Percentiles rank a stretch among this genome's conserved stretches.
These are phyloP conservation scores for Orycteropus afer DNA, from an alignment of 2,113 vertebrate genomes.

Conservation along the genomic window DNA sequence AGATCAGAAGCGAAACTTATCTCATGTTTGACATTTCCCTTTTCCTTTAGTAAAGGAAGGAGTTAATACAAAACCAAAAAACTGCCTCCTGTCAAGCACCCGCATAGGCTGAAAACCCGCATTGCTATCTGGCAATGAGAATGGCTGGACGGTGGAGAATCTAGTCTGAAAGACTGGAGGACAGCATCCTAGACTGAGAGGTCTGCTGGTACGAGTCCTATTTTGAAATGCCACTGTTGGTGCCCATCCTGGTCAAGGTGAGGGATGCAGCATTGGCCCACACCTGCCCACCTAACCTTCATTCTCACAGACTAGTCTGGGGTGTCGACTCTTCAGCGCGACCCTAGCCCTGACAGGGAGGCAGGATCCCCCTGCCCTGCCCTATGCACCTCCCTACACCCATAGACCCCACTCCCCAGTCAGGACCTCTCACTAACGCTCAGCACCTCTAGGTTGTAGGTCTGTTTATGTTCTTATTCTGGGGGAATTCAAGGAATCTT, in stretches of 20 bases:
- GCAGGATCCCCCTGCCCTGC: not conserved
- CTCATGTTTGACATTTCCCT: not conserved
- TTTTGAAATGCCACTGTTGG: not conserved
- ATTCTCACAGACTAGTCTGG: not conserved
- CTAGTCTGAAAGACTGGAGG: not conserved
- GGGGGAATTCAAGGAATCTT: not conserved
- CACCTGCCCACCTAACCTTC: too few species aligned
- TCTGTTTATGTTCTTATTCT: not conserved
- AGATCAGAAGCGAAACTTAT: not conserved
- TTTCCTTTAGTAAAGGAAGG: not conserved
- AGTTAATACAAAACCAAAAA: not conserved
- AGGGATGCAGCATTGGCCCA: too few species aligned
- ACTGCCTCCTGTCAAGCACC: not conserved
- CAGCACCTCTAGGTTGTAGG: not conserved
- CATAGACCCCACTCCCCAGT: not conserved
- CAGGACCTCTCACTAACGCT: not conserved
- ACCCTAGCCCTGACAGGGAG: not conserved
- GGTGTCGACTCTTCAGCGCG: accelerated
- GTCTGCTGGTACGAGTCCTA: not conserved
- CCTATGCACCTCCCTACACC: not conserved
- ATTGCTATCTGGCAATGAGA: not conserved
- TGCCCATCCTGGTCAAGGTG: not conserved
- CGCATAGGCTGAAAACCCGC: not conserved
- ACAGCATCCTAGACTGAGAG: not conserved
- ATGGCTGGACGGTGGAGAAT: not conserved